Evolutionary conservation across 1,140 invertebrate species (phyloP).

Genomic region (Meloidogyne hapla): DNA sequence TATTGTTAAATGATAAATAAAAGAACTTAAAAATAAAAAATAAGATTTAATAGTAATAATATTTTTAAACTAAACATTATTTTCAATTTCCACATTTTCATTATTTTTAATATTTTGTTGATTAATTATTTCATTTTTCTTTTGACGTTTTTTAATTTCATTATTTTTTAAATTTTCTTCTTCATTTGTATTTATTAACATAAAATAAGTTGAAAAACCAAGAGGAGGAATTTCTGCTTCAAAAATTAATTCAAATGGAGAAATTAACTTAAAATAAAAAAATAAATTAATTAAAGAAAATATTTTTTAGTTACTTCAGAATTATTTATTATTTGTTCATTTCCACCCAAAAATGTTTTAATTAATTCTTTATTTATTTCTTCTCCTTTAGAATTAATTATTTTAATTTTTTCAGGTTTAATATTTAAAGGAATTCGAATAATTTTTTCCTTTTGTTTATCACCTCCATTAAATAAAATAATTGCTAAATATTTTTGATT

Average conservation of each 20-base stretch:
- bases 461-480: conserved; percentile 6
- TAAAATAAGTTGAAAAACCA: conserved; percentile 36
- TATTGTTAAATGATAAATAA: conserved; percentile 17
- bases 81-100: neutral
- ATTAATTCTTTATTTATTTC: conserved; percentile 6
- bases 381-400: neutral
- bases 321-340: neutral
- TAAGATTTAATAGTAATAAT: neutral
- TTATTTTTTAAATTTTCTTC: neutral
- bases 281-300: neutral
- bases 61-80: conserved; percentile 4
- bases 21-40: conserved; percentile 29
- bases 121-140: neutral
- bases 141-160: neutral
- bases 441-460: conserved; percentile 7
- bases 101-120: neutral
- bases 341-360: neutral
- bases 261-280: neutral
- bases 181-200: conserved; percentile 2
- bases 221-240: conserved; percentile 16
- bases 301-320: neutral
- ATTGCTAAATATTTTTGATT: neutral
- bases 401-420: neutral
- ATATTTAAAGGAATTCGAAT: neutral
- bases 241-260: conserved; percentile 32